Evolutionary conservation across 2,888 invertebrate genomes (phyloP), one percentile per base, ranked within the genome.

Genomic region (Nemotelus pantherinus): DNA sequence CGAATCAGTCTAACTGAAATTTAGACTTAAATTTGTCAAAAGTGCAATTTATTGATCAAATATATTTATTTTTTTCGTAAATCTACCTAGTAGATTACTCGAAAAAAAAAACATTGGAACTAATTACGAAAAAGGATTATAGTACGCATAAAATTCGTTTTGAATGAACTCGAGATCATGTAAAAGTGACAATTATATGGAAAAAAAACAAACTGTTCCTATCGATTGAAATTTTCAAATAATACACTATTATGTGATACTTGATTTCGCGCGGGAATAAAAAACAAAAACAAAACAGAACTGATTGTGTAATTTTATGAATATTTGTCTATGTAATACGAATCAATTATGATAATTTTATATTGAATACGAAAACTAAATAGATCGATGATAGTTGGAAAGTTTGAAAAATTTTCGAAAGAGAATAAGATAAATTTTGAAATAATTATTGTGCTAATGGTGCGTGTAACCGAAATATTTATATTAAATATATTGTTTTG

Each of bases 401-500:
- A 25, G 25, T 25, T 25, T 25, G 25, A 50, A 50, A 7, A 5
- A 50, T 7, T 50, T 50, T 58, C 4, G 25, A 63, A 43, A 63
- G 5, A 43, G 63, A 43, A 43, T 43, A 43, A 41, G 10, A 65
- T n/a, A 10, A n/a, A 65, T 9, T 44, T 44, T 45, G 47, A 65
- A 65, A 10, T 45, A 7, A 39, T 43, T 9, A 65, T 41, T 25
- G 25, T 25, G 25, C 25, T 25, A 25, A 25, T 45, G 65, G 65
- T 65, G 65, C 65, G 47, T 45, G n/a, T 25, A 65, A 25, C 45
- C 44, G 41, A 7, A 47, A 48, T 48, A 25, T 25, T 67, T 67
- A 67, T 67, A 67, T 67, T 67, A 25, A 67, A 67, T 47, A 48
- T 67, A 48, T 25, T 67, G 39, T 48, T 67, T 67, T 67, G 48